Conservation (phyloP, 2,797 vertebrate genomes). For the Argya squamiceps region DNA sequence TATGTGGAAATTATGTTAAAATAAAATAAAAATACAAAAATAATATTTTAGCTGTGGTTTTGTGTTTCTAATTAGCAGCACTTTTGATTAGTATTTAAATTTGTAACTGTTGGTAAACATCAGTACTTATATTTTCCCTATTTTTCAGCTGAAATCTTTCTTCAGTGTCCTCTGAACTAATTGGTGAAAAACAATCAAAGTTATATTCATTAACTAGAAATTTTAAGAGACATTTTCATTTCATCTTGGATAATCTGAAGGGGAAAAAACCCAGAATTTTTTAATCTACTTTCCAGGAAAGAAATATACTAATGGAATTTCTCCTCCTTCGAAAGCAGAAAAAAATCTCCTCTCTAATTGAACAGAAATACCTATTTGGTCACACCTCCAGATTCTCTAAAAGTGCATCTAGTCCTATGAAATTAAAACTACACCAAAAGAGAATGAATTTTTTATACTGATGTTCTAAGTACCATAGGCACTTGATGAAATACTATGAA, state of each 20-base stretch:
- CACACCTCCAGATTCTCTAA: not conserved
- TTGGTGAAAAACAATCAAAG: not conserved
- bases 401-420: not conserved
- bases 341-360: not conserved
- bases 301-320: not conserved
- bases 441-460: not conserved
- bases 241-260: not conserved
- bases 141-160: not conserved
- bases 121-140: not conserved
- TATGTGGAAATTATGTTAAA: not conserved
- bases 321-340: not conserved
- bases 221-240: not conserved
- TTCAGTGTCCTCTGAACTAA: not conserved
- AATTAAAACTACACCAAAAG: not conserved
- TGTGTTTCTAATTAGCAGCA: not conserved
- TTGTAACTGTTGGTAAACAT: not conserved
- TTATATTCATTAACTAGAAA: not conserved
- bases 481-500: not conserved
- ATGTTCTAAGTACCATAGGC: not conserved
- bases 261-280: rapidly evolving
- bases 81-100: not conserved
- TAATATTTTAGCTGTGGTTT: not conserved
- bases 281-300: not conserved
- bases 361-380: not conserved
- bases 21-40: not conserved